Conservation (phyloP, 2,113 vertebrate species). For the Podarcis cretensis region DNA sequence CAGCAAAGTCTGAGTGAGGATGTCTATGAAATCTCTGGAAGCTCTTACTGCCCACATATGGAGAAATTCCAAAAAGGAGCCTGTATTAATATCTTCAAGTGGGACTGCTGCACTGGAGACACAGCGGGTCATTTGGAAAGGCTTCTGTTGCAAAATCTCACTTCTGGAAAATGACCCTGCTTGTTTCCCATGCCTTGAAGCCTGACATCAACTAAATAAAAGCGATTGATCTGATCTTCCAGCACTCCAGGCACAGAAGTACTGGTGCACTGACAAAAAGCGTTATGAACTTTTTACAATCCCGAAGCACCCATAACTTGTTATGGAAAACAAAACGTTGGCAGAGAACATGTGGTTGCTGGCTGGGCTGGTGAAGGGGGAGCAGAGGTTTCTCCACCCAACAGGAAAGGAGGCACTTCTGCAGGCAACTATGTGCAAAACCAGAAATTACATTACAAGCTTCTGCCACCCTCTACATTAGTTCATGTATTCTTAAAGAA, state of each 20-base stretch:
- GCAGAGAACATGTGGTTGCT: slow-evolving; percentile 15
- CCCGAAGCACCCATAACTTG: not conserved
- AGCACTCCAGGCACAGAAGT: slow-evolving; percentile 20
- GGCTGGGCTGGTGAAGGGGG: not conserved
- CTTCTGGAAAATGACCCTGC: not conserved
- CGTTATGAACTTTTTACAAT: slow-evolving; percentile 55
- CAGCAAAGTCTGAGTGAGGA: not conserved
- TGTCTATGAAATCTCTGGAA: not conserved
- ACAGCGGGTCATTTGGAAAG: not conserved
- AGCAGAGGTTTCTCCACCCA: slow-evolving; percentile 13
- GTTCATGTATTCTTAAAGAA: not conserved
- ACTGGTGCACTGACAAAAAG: slow-evolving; percentile 57
- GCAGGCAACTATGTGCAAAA: not conserved
- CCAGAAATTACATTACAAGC: not conserved
- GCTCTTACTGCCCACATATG: not conserved
- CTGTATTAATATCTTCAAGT: not conserved
- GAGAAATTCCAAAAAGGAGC: not conserved
- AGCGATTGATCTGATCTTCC: slow-evolving; percentile 7
- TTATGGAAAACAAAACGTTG: not conserved
- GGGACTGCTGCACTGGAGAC: not conserved
- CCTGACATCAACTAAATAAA: not conserved
- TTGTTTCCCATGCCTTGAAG: not conserved
- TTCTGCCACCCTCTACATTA: not conserved
- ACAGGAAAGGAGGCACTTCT: slow-evolving; percentile 13
- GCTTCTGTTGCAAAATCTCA: not conserved